Evolutionary conservation across 2,797 vertebrate genomes (phyloP).

Genomic region (Poeciliopsis turneri): DNA sequence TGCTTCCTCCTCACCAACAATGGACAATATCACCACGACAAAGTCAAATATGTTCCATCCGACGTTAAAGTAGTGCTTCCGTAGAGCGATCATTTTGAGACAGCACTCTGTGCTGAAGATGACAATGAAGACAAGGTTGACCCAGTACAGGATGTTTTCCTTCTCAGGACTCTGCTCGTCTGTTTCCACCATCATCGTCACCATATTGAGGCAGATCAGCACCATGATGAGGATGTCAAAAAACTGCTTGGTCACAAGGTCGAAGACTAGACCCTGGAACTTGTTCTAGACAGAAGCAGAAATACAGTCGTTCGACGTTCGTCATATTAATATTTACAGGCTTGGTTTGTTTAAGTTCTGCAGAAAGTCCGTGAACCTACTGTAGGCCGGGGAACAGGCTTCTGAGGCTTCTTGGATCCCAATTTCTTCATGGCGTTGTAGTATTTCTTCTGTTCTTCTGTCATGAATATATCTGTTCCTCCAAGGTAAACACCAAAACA

Average conservation of each 20-base stretch:
- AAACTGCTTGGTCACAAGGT: constrained; percentile 88
- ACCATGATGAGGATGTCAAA: constrained; percentile 97
- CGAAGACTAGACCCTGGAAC: constrained; percentile 89
- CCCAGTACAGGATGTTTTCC: constrained; percentile 82
- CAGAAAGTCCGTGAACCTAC: constrained; percentile 55
- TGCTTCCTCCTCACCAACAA: constrained; percentile 80
- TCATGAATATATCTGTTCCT: constrained; percentile 97
- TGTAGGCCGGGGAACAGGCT: constrained; percentile 91
- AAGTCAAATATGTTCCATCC: constrained; percentile 99
- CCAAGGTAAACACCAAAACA: constrained; percentile 84
- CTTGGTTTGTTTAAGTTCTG: background rate
- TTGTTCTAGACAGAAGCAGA: constrained; percentile 78
- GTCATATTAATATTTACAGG: background rate
- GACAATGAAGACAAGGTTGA: constrained; percentile 91
- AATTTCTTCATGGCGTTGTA: constrained; percentile 98
- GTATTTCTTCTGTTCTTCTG: constrained; percentile 97
- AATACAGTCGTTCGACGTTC: background rate
- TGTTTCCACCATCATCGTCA: constrained; percentile 98
- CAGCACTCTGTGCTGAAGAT: constrained; percentile 89
- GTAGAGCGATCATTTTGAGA: constrained; percentile 89
- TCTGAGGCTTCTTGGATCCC: constrained; percentile 94
- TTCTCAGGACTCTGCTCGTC: constrained; percentile 88
- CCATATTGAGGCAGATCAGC: constrained; percentile 96
- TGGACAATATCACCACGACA: constrained; percentile 93
- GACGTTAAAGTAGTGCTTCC: constrained; percentile 89